A percentile compares a stretch with the other conserved stretches of the same genome.
These are phyloP conservation scores for Scaptomyza pallida DNA, from an alignment of 1,140 invertebrate species.

Conservation along the genomic window DNA sequence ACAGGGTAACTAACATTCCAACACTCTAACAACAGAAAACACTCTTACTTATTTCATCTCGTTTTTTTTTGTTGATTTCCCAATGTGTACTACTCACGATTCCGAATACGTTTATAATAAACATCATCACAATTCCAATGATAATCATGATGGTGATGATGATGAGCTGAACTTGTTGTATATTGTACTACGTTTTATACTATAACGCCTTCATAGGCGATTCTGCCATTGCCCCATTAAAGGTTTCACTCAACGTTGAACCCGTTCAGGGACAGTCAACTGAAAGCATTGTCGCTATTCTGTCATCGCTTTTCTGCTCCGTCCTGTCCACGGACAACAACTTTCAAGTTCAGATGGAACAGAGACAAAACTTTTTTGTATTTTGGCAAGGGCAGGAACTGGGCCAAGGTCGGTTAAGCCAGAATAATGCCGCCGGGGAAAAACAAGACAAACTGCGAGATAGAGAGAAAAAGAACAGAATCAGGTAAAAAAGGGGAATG, in stretches of 20 bases:
- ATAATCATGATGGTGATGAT: not conserved
- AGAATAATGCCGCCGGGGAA: slow-evolving; percentile 37
- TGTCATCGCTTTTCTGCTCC: slow-evolving; percentile 17
- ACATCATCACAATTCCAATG: not conserved
- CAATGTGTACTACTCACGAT: slow-evolving; percentile 10
- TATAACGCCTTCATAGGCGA: slow-evolving; percentile 5
- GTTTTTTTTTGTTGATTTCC: slow-evolving; percentile 19
- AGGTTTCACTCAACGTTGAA: slow-evolving; percentile 42
- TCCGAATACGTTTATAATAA: not conserved
- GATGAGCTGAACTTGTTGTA: not conserved
- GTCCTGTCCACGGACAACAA: slow-evolving; percentile 66
- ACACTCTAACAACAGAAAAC: not conserved
- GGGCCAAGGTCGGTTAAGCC: slow-evolving; percentile 66
- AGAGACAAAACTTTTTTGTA: slow-evolving; percentile 19
- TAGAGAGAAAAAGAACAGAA: slow-evolving; percentile 26
- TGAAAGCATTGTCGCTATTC: not conserved
- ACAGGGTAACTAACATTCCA: slow-evolving; percentile 6
- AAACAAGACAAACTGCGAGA: not conserved
- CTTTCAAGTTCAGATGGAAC: slow-evolving; percentile 74
- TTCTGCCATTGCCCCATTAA: slow-evolving; percentile 47
- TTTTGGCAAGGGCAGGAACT: slow-evolving; percentile 66
- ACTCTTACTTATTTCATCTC: slow-evolving; percentile 10
- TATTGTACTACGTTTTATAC: not conserved
- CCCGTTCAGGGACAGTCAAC: slow-evolving; percentile 69
- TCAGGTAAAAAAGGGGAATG: slow-evolving; percentile 28